These are phyloP conservation scores for Drosophila pseudotakahashii DNA, from an alignment of 2,888 invertebrate species.

Conservation along the genomic window DNA sequence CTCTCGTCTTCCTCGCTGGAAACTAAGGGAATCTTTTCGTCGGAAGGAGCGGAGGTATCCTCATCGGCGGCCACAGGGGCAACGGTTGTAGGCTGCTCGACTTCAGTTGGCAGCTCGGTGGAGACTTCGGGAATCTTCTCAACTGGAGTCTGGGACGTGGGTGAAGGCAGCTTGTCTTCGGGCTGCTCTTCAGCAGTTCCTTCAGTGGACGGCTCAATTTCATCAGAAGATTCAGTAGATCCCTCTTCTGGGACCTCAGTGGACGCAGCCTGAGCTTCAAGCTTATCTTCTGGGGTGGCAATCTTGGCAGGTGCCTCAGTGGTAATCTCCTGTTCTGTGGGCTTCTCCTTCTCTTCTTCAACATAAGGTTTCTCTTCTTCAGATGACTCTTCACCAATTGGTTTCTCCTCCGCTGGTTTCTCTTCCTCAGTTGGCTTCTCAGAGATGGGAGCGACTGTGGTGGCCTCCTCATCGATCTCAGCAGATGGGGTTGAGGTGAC, in stretches of 20 bases:
- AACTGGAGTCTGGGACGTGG: constrained; percentile 34
- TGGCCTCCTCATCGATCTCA: constrained; percentile 36
- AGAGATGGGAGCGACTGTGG: constrained; percentile 28
- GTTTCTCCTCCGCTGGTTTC: neutral
- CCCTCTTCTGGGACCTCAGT: constrained; percentile 36
- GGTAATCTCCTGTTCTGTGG: constrained; percentile 25
- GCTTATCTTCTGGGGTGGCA: constrained; percentile 27
- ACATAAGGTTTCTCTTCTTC: constrained; percentile 3
- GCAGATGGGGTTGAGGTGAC: constrained; percentile 31
- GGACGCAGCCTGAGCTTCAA: constrained; percentile 27
- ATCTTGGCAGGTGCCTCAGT: constrained; percentile 42
- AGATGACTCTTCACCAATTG: constrained; percentile 6
- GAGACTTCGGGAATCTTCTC: constrained; percentile 47
- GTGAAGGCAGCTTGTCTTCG: constrained; percentile 39
- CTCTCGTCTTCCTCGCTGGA: constrained; percentile 38
- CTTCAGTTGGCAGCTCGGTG: constrained; percentile 39
- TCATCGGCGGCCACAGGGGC: constrained; percentile 36
- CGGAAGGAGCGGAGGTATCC: constrained; percentile 29
- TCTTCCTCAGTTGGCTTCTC: constrained; percentile 37
- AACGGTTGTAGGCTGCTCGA: constrained; percentile 47
- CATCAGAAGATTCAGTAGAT: constrained; percentile 55
- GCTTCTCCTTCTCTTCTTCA: constrained; percentile 13
- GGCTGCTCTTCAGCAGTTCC: constrained; percentile 23
- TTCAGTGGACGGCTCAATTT: constrained; percentile 20
- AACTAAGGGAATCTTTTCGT: constrained; percentile 37